Base-by-base conservation (phyloP, 2,797 vertebrate species). In the Pipistrellus pipistrellus region DNA sequence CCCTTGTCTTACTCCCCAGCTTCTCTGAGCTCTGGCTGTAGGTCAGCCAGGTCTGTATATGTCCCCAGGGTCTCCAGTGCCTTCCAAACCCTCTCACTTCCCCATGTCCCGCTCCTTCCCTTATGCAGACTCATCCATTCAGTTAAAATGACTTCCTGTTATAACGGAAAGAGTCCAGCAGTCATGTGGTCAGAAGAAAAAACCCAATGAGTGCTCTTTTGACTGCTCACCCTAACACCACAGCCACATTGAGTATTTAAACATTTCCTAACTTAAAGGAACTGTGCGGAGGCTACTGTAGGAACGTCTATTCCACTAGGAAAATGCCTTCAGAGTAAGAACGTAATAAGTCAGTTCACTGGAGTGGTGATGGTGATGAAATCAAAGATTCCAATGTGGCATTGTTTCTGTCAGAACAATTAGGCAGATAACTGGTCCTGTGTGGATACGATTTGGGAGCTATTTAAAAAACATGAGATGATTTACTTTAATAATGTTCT, bases 381-480 rank as follows among this genome's bases (percentile, higher is more conserved):
- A 94, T 90, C 57, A 88, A 89, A 92, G 44, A 85, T 85, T 95
- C 85, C 78, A 92, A 88, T 71, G 32, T 72, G 51, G 81, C 57
- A 44, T 88, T 94, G 35, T 75, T 82, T 95, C 7, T 83, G 41
- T 90, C 82, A 95, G 44, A 95, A 92, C 51, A 92, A 73, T 93
- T 96, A 96, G 75, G 68, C 46, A 85, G 78, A 72, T 90, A 94
- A 91, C 71, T 85, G 30, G 3, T 75, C 90, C 83, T 88, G 55
- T 32, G 23, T 59, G 84, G 87, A 83, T 72, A 86, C 2, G 84
- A 94, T 68, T 86, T 84, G 46, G 48, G 53, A 92, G 83, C 85
- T 93, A 93, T 62, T 96, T 95, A 25, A 71, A 95, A 97, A 94
- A 76, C 73, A 90, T 73, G 78, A 97, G 57, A 85, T 88, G 72